Evolutionary conservation across 2,888 invertebrate species (phyloP).

Genomic region (Argyresthia goedartella): DNA sequence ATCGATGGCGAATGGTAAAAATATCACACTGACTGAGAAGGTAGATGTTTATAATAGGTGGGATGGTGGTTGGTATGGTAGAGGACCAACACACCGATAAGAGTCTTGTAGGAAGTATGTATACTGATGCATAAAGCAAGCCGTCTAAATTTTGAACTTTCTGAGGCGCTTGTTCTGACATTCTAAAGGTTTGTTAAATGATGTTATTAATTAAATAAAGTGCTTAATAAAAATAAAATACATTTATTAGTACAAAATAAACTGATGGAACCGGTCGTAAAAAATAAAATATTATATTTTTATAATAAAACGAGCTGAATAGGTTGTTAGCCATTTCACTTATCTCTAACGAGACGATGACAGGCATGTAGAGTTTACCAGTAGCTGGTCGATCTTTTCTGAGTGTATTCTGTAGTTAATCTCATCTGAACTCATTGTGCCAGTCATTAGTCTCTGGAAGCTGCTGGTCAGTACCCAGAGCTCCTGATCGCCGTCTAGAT

Average conservation of each 20-base stretch:
- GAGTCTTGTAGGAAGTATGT: conserved; percentile 42
- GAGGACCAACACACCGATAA: conserved; percentile 54
- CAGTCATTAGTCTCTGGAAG: conserved; percentile 77
- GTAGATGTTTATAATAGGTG: conserved; percentile 44
- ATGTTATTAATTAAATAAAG: not conserved
- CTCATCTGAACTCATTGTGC: conserved; percentile 61
- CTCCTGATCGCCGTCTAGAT: conserved; percentile 69
- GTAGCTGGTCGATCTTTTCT: conserved; percentile 65
- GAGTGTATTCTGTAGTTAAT: conserved; percentile 81
- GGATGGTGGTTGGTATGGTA: conserved; percentile 47
- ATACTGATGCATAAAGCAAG: conserved; percentile 40
- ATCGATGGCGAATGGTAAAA: conserved; percentile 40
- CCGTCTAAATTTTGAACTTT: conserved; percentile 17
- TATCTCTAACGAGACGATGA: conserved; percentile 47
- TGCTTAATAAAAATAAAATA: not conserved
- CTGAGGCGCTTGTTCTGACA: not conserved
- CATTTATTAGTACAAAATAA: not conserved
- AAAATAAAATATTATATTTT: conserved; percentile 22
- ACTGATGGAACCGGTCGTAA: conserved; percentile 2
- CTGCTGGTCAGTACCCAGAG: conserved; percentile 77
- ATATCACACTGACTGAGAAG: conserved; percentile 43
- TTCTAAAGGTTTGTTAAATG: not conserved
- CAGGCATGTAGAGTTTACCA: conserved; percentile 69
- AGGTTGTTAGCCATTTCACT: conserved; percentile 31
- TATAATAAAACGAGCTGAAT: conserved; percentile 33